Evolutionary conservation across 1,140 invertebrate genomes (phyloP).

Genomic region (Anastatus disparis): DNA sequence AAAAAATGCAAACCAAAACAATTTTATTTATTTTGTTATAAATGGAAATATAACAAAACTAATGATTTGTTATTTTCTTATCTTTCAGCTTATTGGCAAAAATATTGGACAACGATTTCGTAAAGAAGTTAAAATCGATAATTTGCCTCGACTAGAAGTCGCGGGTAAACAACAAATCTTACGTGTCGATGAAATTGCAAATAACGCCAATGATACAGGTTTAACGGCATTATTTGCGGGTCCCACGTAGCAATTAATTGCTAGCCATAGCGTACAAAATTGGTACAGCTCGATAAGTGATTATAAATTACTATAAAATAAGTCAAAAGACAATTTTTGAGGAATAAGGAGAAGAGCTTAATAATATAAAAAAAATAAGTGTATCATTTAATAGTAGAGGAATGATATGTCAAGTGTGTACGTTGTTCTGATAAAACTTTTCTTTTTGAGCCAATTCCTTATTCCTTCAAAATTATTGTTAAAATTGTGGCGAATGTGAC

Average conservation of each 20-base stretch:
- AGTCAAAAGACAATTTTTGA: constrained; percentile 13
- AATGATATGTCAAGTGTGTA: constrained; percentile 16
- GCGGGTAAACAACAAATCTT: constrained; percentile 68
- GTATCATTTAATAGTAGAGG: constrained; percentile 3
- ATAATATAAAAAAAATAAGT: constrained; percentile 4
- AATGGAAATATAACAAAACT: too few relatives aligned
- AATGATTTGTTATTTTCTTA: not conserved
- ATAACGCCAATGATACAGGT: constrained; percentile 61
- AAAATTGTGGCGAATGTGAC: constrained; percentile 12
- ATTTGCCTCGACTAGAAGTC: constrained; percentile 76
- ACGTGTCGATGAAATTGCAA: constrained; percentile 64
- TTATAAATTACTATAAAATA: constrained; percentile 48
- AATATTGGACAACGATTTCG: constrained; percentile 87
- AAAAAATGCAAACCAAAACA: not conserved
- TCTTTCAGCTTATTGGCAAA: constrained; percentile 77
- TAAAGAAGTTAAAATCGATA: constrained; percentile 84
- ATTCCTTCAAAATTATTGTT: constrained; percentile 35
- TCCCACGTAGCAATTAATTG: constrained; percentile 60
- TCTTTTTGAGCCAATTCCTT: constrained; percentile 7
- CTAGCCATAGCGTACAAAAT: constrained; percentile 44
- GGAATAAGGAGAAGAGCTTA: constrained; percentile 9
- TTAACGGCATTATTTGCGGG: constrained; percentile 67
- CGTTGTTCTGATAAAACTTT: not conserved
- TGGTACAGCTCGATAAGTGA: constrained; percentile 56
- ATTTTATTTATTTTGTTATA: not conserved